Conservation (phyloP, 2,888 invertebrate species). For the Agrotis ipsilon region DNA sequence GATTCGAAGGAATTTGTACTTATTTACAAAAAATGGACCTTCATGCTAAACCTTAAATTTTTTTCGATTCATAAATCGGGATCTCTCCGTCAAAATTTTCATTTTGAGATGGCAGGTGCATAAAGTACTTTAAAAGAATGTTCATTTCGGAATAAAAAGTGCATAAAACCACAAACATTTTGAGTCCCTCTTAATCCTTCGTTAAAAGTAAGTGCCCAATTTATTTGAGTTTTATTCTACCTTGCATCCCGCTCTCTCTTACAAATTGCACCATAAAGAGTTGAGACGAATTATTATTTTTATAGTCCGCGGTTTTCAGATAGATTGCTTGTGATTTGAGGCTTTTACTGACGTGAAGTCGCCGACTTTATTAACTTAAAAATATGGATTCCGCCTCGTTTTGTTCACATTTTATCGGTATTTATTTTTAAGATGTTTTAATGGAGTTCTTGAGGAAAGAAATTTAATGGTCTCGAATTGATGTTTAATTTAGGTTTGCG, state of each 20-base stretch:
- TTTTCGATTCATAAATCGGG: too few relatives aligned
- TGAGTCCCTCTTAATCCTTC: too few relatives aligned
- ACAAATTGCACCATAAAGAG: conserved; percentile 51
- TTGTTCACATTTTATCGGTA: conserved; percentile 45
- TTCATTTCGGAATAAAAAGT: background rate
- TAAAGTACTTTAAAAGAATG: too few relatives aligned
- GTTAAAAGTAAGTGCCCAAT: background rate
- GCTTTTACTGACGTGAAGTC: conserved; percentile 81
- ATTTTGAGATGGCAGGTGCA: too few relatives aligned
- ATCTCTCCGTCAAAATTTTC: too few relatives aligned
- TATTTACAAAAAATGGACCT: too few relatives aligned
- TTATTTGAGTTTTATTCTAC: background rate
- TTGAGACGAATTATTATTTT: conserved; percentile 89
- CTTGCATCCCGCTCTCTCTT: conserved; percentile 16
- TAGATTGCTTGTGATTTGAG: conserved; percentile 87
- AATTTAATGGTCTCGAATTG: background rate
- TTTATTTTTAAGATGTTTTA: conserved; percentile 32
- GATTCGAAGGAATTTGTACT: too few relatives aligned
- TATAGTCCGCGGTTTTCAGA: conserved; percentile 85
- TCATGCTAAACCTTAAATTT: too few relatives aligned
- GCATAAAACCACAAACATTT: background rate
- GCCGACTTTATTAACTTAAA: conserved; percentile 74
- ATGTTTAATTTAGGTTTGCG: background rate
- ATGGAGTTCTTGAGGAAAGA: conserved; percentile 11
- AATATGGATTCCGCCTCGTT: conserved; percentile 55